These are phyloP conservation scores for Sander lucioperca DNA, from an alignment of 2,113 vertebrate genomes.

Conservation along the genomic window DNA sequence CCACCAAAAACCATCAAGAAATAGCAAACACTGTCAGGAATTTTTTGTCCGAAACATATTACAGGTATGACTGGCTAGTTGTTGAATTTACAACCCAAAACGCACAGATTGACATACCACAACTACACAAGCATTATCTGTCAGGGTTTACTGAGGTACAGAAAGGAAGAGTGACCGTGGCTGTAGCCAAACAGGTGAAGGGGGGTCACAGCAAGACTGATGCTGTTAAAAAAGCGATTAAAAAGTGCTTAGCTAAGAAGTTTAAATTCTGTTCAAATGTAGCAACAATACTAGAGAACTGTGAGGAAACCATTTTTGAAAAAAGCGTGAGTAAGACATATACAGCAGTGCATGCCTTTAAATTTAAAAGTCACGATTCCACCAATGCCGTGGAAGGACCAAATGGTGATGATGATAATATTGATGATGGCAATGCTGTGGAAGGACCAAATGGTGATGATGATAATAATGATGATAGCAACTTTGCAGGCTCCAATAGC, in stretches of 20 bases:
- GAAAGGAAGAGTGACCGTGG: conserved; percentile 11
- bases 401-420: no score
- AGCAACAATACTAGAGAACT: neutral
- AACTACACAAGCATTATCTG: neutral
- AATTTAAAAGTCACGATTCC: neutral
- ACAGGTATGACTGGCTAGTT: conserved; percentile 9
- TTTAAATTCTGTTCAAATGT: neutral
- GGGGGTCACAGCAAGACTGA: neutral
- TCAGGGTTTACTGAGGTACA: neutral
- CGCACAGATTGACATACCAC: neutral
- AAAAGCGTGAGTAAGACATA: neutral
- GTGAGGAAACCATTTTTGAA: neutral
- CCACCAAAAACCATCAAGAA: neutral
- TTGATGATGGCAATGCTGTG: neutral
- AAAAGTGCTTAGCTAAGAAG: neutral
- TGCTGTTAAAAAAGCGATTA: neutral
- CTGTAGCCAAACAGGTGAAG: conserved; percentile 9
- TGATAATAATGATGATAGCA: neutral
- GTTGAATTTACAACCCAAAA: neutral
- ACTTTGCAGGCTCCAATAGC: neutral
- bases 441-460: neutral
- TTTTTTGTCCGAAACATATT: neutral
- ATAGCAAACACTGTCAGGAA: neutral
- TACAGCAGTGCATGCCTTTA: conserved; percentile 14
- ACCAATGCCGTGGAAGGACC: neutral